Evolutionary conservation across 2,888 invertebrate genomes (phyloP).

Genomic region (Hemithea aestivaria): DNA sequence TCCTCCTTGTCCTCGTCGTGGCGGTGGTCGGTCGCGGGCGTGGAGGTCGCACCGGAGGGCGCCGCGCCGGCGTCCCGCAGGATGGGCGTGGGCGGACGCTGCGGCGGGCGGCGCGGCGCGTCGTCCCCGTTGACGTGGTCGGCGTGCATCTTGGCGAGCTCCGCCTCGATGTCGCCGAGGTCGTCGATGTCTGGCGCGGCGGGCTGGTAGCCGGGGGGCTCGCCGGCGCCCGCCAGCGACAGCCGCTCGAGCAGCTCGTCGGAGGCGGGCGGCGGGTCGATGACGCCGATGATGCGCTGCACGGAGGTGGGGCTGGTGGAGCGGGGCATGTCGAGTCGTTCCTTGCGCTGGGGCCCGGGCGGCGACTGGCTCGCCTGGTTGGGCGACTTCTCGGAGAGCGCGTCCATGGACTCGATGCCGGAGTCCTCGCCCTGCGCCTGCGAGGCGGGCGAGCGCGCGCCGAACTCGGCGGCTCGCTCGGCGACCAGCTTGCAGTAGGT

Average conservation of each 20-base stretch:
- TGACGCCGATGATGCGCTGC: conserved; percentile 69
- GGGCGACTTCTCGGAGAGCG: conserved; percentile 94
- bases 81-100: conserved; percentile 30
- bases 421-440: conserved; percentile 90
- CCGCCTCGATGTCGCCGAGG: conserved; percentile 83
- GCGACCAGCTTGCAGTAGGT: conserved; percentile 78
- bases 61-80: conserved; percentile 22
- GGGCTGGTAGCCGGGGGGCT: conserved; percentile 53
- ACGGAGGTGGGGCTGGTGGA: conserved; percentile 66
- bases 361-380: conserved; percentile 88
- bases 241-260: conserved; percentile 54
- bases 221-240: conserved; percentile 48
- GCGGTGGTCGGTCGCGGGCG: conserved; percentile 17
- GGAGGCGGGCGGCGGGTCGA: conserved; percentile 50
- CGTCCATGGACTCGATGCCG: conserved; percentile 96
- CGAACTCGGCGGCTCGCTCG: conserved; percentile 68
- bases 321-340: conserved; percentile 64
- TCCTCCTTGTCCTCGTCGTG: conserved; percentile 54
- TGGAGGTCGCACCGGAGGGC: conserved; percentile 20
- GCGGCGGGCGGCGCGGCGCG: conserved; percentile 39
- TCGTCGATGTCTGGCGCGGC: conserved; percentile 72
- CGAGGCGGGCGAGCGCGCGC: conserved; percentile 67
- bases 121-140: conserved; percentile 65
- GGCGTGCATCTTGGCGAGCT: conserved; percentile 83
- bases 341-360: conserved; percentile 67